Evolutionary conservation across 1,140 invertebrate genomes (phyloP), one percentile per base, ranked within the genome.

Genomic region (Scylla paramamosain): DNA sequence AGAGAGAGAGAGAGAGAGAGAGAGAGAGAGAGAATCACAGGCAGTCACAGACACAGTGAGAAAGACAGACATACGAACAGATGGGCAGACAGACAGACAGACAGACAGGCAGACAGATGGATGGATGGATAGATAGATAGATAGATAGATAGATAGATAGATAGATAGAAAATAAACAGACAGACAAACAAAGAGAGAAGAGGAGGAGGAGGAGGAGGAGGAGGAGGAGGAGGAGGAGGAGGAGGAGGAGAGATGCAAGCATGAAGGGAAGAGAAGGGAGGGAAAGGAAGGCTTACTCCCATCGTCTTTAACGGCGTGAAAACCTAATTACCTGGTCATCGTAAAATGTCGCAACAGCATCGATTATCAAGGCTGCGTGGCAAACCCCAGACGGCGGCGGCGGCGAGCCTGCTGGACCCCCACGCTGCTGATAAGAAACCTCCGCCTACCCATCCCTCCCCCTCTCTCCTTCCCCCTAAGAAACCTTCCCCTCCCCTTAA

Each of bases 241-340:
- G 48, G 32, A 31, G 52, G 89, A 29, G 92, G 29, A 45, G 46
- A 48, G 16, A 86, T 14, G 46, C 14, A 93, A 39, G 29, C 29
- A 39, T 32, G 20, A 46, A 86, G 0, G 29, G 91, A 14, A 92
- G 29, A 32, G 67, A 29, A 92, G 82, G 45, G 7, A 92, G 39
- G 89, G 14, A 46, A 28, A 3, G 59, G 89, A 59, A 39, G 4
- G 14, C 29, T 31, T 46, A 46, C 89, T 4, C n/a, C 89, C 89
- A 91, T 91, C 89, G 28, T 91, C 89, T 91, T 91, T 91, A 91
- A 91, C 89, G 59, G 59, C 89, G 48, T 46, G 46, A 91, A 59
- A 91, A 91, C 31, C 89, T 91, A 91, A 91, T 91, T 91, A 91
- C 89, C 45, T 59, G 48, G 59, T 91, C 89, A 91, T 91, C 89